phyloP scores from a whole-genome alignment of 2,888 invertebrate genomes.

The Marronus borbonicus region DNA sequence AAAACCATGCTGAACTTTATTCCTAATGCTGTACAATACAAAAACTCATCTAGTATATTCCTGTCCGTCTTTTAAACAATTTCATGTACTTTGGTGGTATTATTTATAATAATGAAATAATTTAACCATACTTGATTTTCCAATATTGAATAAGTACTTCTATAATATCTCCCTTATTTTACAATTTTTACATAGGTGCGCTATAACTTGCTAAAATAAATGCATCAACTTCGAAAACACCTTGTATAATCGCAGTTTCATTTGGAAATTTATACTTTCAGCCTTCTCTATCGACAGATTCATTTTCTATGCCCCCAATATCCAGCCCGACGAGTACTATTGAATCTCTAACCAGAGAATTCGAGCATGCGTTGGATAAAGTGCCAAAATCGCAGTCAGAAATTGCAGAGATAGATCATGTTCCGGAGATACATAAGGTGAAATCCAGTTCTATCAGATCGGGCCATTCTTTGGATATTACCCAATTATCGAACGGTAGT shows the following conservation, averaged over 20 bases:
- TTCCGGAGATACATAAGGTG: slow-evolving; percentile 53
- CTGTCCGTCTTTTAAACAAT: no score
- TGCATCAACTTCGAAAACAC: no score
- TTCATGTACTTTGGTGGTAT: no score
- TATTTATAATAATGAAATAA: no score
- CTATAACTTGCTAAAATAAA: background rate
- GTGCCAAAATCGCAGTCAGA: slow-evolving; percentile 59
- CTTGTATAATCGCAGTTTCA: background rate
- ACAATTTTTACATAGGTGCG: no score
- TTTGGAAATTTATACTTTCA: slow-evolving; percentile 57
- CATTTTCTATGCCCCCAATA: slow-evolving; percentile 73
- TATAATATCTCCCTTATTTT: no score
- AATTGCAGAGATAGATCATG: slow-evolving; percentile 47
- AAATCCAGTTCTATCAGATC: slow-evolving; percentile 62
- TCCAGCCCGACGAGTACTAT: slow-evolving; percentile 86
- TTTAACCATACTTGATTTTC: no score
- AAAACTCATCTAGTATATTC: no score
- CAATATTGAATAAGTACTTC: no score
- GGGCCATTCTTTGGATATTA: slow-evolving; percentile 67
- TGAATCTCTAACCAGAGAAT: slow-evolving; percentile 84
- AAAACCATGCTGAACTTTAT: no score
- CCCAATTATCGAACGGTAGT: slow-evolving; percentile 70
- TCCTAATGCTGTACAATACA: no score
- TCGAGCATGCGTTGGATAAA: slow-evolving; percentile 84
- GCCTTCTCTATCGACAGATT: slow-evolving; percentile 67